Percentiles rank a stretch among this genome's conserved stretches.
Conservation (phyloP, 2,888 invertebrate genomes). For the Endomychus coccineus region DNA sequence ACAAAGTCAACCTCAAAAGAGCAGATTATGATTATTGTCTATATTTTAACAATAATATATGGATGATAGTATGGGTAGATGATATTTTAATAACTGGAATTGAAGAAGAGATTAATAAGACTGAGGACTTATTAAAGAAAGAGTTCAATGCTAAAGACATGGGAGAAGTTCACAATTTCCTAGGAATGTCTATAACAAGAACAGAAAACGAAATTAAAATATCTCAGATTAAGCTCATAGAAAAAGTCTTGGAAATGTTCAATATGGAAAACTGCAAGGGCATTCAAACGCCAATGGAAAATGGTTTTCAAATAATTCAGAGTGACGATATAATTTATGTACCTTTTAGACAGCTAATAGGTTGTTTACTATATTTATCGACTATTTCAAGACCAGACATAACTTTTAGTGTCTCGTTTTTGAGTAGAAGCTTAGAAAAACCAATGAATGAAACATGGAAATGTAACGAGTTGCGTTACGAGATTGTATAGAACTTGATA, state of each 20-base stretch:
- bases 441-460: conserved; percentile 15
- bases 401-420: conserved; percentile 17
- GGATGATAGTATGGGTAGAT: conserved; percentile 17
- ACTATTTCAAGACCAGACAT: conserved; percentile 19
- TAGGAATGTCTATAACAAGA: conserved; percentile 17
- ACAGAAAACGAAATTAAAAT: conserved; percentile 14
- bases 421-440: conserved; percentile 19
- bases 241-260: too few species aligned
- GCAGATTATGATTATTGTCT: conserved; percentile 17
- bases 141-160: conserved; percentile 18
- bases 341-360: conserved; percentile 18
- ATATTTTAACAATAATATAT: conserved; percentile 14
- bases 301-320: too few species aligned
- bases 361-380: conserved; percentile 16
- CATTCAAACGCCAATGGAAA: too few species aligned
- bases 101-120: conserved; percentile 9
- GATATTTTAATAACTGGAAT: conserved; percentile 17
- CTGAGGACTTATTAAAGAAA: conserved; percentile 10
- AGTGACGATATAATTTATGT: conserved; percentile 9
- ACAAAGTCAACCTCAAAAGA: conserved; percentile 13
- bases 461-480: too few species aligned
- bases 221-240: too few species aligned
- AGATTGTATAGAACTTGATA: too few species aligned
- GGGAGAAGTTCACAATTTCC: conserved; percentile 15
- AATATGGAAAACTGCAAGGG: too few species aligned